Evolutionary conservation across 2,113 vertebrate genomes (phyloP), one percentile per base, ranked within the genome.

Genomic region (Collichthys lucidus): DNA sequence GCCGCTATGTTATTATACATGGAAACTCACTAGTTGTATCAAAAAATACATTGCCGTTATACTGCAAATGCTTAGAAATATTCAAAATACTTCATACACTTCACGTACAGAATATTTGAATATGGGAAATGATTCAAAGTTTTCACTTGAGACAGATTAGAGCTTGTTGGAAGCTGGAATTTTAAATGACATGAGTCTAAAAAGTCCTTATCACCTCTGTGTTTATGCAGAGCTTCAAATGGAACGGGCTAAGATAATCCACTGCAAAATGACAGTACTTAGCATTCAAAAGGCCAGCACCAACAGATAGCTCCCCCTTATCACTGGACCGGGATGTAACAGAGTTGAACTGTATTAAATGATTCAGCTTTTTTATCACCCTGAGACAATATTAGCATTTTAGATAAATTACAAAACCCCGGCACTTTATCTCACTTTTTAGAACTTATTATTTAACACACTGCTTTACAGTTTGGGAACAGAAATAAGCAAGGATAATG

Each of bases 361-460:
- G 79, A 87, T 74, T 74, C 62, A 4, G 17, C 72, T 17, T 26
- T 46, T 56, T 79, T 65, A 73, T 56, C 40, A 20, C 61, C 16
- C 16, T 57, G 57, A 70, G 55, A 85, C 88, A 89, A 83, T 79
- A 86, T 86, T 86, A 87, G 74, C 79, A 86, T 90, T 90, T 87
- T 83, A 64, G 82, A 90, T 89, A 89, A 90, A 87, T 83, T 19
- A 69, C 74, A 20, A 5, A 86, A 81, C 14, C 44, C 14, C 20
- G 1, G 77, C 64, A 40, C 57, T 89, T 92, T 87, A 85, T 92
- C 84, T 86, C 20, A 11, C 19, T 69, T 65, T 74, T 46, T 72
- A 73, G 42, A 77, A 75, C 19, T 83, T 79, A 88, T 87, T 78
- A 80, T 93, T 87, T 83, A 42, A 78, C 62, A 19, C 65, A 49